These are phyloP conservation scores for Phrynocephalus guinanensis DNA, from an alignment of 2,797 vertebrate species.

Conservation along the genomic window DNA sequence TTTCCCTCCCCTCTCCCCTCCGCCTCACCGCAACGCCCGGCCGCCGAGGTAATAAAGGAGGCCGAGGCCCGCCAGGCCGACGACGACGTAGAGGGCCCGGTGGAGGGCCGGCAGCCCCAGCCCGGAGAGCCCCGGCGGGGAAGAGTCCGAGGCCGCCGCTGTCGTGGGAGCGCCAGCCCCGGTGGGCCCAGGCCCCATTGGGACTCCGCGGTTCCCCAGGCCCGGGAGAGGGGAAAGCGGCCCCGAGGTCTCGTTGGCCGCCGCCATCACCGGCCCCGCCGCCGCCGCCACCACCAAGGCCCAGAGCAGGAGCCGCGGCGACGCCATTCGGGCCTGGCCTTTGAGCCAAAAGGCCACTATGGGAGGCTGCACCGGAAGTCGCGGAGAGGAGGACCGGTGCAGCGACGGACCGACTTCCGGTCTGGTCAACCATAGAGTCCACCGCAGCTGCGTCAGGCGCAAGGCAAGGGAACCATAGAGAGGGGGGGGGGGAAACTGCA, in stretches of 20 bases:
- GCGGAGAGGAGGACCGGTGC: neutral
- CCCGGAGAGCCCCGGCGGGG: neutral
- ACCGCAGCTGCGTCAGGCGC: too few species aligned
- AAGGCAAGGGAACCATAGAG: neutral
- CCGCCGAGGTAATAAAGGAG: slow-evolving; percentile 25
- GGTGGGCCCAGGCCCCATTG: too few species aligned
- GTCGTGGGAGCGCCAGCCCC: too few species aligned
- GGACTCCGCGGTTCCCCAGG: neutral
- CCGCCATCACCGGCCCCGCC: too few species aligned
- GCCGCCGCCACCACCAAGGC: too few species aligned
- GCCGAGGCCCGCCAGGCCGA: slow-evolving; percentile 1
- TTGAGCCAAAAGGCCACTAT: neutral
- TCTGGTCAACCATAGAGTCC: too few species aligned
- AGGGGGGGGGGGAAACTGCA: too few species aligned
- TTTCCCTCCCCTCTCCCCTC: too few species aligned
- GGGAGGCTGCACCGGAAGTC: neutral
- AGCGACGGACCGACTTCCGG: neutral
- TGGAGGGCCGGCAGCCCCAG: neutral
- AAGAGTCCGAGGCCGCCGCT: neutral
- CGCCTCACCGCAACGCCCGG: neutral
- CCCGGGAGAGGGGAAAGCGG: too few species aligned
- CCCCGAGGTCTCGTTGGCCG: rapidly evolving
- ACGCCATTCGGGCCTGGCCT: neutral
- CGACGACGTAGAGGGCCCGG: neutral
- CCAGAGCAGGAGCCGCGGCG: neutral